Evolutionary conservation across 2,113 vertebrate species (phyloP), one percentile per base, ranked within the genome.

Genomic region (Rhabdornis inornatus): DNA sequence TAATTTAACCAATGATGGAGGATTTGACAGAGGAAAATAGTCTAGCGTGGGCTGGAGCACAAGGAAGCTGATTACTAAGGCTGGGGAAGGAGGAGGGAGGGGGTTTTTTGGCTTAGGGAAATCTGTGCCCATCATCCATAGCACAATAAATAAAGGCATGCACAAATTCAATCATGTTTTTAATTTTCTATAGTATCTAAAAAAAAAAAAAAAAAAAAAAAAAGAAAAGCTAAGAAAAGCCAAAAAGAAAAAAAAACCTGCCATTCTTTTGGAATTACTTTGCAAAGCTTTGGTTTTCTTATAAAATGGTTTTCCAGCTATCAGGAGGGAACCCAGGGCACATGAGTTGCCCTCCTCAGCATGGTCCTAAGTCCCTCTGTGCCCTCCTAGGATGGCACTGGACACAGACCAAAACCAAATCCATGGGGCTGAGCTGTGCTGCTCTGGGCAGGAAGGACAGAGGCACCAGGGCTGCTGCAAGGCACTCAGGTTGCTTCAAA

Each of bases 51-150:
- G 95, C 85, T 95, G 90, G 39, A 96, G 76, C 78, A 83, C 94
- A 96, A 93, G 87, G 83, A 95, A 95, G 60, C 92, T 92, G 78
- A 95, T 96, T 96, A 85, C 92, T 96, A 95, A 95, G 75, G 78
- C 84, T 95, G 92, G 33, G 71, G 69, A 96, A 95, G 96, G 94
- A 92, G 94, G 93, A 95, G 93, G 90, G 92, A 92, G 87, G 93
- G 84, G 94, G 93, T 44, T 94, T 95, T 93, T 85, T 96, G 95
- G 94, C 93, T 96, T 96, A 88, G 82, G 92, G 76, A 95, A 96
- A 83, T 91, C 86, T 97, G 68, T 92, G 94, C 93, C 92, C 87
- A 88, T 93, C 95, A 94, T 66, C 87, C 89, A 90, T 52, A 93
- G 90, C 88, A 84, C 90, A 94, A 95, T 95, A 95, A 95, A 94